Evolutionary conservation across 1,140 invertebrate species (phyloP).

Genomic region (Drosophila ananassae): DNA sequence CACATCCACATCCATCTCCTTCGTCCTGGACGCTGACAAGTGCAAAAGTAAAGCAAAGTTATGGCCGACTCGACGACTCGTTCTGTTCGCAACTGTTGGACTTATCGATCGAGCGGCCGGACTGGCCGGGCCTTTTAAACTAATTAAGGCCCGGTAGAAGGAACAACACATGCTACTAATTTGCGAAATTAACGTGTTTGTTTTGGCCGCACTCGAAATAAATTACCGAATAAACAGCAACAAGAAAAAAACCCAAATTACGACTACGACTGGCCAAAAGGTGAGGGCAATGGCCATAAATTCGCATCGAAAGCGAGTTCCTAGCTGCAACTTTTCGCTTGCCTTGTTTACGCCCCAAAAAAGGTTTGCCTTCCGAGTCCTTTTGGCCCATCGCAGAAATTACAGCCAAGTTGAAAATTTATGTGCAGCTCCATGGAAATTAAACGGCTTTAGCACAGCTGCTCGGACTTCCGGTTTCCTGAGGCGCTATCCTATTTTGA

Average conservation of each 20-base stretch:
- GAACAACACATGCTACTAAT: conserved; percentile 75
- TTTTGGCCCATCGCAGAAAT: conserved; percentile 35
- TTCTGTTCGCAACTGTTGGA: conserved; percentile 69
- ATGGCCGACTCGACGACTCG: conserved; percentile 47
- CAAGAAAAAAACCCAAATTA: conserved; percentile 29
- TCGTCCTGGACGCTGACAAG: conserved; percentile 63
- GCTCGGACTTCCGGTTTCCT: conserved; percentile 48
- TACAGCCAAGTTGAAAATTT: conserved; percentile 65
- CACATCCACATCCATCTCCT: conserved; percentile 50
- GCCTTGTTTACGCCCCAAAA: conserved; percentile 62
- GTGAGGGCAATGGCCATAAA: conserved; percentile 67
- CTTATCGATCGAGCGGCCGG: conserved; percentile 58
- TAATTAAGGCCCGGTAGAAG: conserved; percentile 62
- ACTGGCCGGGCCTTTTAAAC: conserved; percentile 65
- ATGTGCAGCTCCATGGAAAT: conserved; percentile 68
- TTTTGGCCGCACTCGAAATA: conserved; percentile 64
- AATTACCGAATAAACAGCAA: conserved; percentile 36
- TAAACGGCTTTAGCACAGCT: conserved; percentile 60
- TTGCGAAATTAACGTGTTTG: conserved; percentile 74
- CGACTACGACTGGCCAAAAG: conserved; percentile 31
- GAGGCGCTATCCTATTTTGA: conserved; percentile 37
- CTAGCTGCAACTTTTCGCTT: conserved; percentile 60
- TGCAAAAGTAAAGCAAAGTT: conserved; percentile 57
- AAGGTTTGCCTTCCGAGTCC: conserved; percentile 24
- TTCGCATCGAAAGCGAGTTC: conserved; percentile 62